Conservation (phyloP, 2,113 vertebrate species). For the Labeo rohita region DNA sequence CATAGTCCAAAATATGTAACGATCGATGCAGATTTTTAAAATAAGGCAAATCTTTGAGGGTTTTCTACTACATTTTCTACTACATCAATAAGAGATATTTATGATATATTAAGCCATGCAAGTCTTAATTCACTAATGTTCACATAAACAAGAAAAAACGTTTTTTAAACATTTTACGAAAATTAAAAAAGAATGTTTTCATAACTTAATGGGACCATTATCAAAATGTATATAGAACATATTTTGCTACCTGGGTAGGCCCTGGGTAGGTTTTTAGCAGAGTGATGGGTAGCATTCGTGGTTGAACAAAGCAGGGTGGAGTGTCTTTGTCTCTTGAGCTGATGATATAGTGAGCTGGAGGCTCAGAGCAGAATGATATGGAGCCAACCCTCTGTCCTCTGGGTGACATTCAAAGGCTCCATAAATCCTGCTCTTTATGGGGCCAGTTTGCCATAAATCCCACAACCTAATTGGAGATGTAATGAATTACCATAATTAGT, state of each 20-base stretch:
- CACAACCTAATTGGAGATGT: constrained; percentile 99
- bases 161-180: no score
- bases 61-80: no score
- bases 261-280: no score
- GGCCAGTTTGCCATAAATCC: constrained; percentile 92
- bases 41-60: no score
- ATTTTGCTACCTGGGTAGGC: not conserved
- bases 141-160: no score
- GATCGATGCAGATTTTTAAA: no score
- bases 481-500: constrained; percentile 99
- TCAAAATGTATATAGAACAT: not conserved
- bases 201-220: no score
- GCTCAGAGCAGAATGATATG: constrained; percentile 94
- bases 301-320: constrained; percentile 54
- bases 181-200: no score
- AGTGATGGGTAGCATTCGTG: constrained; percentile 40
- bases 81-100: no score
- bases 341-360: constrained; percentile 84
- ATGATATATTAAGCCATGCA: no score
- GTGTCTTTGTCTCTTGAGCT: constrained; percentile 50
- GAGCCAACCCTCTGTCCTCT: constrained; percentile 91
- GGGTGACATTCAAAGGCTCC: constrained; percentile 99
- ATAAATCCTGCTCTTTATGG: constrained; percentile 95
- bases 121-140: no score
- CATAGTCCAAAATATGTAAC: no score